Evolutionary conservation across 2,113 vertebrate genomes (phyloP).

Genomic region (Peromyscus maniculatus): DNA sequence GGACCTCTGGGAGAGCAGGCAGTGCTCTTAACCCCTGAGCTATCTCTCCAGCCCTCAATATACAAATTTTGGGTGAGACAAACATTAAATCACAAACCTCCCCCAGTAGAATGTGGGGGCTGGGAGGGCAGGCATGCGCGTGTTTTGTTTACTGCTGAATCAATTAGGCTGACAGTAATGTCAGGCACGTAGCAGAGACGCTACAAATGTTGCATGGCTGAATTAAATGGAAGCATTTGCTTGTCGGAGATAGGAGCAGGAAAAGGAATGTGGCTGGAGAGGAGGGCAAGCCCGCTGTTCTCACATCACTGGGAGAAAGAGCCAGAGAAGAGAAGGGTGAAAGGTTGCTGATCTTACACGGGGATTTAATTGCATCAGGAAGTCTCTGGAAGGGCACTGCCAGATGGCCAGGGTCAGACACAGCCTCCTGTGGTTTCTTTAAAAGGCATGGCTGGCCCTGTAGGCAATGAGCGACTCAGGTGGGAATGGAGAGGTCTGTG

Average conservation of each 20-base stretch:
- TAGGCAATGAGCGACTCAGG: background rate
- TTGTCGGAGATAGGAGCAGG: background rate
- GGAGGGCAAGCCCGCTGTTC: no score
- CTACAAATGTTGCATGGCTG: background rate
- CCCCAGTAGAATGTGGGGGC: background rate
- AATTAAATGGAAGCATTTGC: background rate
- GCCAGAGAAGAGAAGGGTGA: background rate
- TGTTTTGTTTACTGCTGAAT: background rate
- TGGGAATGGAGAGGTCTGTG: background rate
- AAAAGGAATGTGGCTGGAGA: no score
- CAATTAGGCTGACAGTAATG: background rate
- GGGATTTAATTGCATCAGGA: background rate
- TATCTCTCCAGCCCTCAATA: no score
- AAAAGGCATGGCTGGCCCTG: background rate
- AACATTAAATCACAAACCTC: background rate
- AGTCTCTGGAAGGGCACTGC: background rate
- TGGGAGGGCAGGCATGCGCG: background rate
- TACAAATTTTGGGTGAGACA: background rate
- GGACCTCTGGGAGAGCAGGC: no score
- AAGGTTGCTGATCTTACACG: background rate
- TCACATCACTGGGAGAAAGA: background rate
- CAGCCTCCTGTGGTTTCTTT: background rate
- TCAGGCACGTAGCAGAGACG: background rate
- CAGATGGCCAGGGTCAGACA: no score
- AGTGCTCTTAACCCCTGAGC: no score